Conservation (phyloP, 1,140 invertebrate species). For the Ganaspis sp. region DNA sequence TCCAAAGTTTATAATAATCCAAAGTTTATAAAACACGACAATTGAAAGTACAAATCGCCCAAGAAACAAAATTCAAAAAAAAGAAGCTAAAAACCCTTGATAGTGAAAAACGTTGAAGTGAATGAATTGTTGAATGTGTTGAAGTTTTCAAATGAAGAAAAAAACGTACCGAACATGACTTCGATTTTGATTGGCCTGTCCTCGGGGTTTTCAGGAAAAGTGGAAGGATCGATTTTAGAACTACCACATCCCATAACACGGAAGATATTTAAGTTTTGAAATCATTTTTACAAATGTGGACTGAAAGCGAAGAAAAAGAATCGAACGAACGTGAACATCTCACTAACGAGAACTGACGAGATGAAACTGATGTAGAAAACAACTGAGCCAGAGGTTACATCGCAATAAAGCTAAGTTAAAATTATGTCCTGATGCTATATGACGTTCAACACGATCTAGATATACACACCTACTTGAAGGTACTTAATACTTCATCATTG, state of each 20-base stretch:
- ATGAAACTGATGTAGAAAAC: slow-evolving; percentile 42
- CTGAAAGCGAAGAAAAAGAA: background rate
- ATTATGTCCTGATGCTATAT: slow-evolving; percentile 62
- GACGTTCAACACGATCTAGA: slow-evolving; percentile 31
- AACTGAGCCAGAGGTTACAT: slow-evolving; percentile 62
- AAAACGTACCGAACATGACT: slow-evolving; percentile 62
- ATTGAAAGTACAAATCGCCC: no score
- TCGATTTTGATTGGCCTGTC: slow-evolving; percentile 57
- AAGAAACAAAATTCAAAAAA: no score
- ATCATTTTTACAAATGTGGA: background rate
- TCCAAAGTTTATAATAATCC: no score
- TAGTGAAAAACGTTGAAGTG: no score
- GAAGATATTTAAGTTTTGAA: slow-evolving; percentile 18
- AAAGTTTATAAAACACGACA: no score
- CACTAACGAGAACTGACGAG: slow-evolving; percentile 32
- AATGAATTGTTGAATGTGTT: no score
- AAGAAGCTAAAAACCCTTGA: no score
- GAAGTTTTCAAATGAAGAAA: background rate
- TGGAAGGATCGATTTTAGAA: slow-evolving; percentile 50
- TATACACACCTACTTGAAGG: slow-evolving; percentile 45
- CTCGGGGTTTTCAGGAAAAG: slow-evolving; percentile 36
- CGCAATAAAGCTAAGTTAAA: slow-evolving; percentile 65
- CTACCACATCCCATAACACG: slow-evolving; percentile 69
- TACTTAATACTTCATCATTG: slow-evolving; percentile 32
- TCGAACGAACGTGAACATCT: background rate